A percentile compares a stretch with the other conserved stretches of the same genome.
Evolutionary conservation across 2,113 vertebrate genomes (phyloP).

Genomic region (Corythaeola cristata): DNA sequence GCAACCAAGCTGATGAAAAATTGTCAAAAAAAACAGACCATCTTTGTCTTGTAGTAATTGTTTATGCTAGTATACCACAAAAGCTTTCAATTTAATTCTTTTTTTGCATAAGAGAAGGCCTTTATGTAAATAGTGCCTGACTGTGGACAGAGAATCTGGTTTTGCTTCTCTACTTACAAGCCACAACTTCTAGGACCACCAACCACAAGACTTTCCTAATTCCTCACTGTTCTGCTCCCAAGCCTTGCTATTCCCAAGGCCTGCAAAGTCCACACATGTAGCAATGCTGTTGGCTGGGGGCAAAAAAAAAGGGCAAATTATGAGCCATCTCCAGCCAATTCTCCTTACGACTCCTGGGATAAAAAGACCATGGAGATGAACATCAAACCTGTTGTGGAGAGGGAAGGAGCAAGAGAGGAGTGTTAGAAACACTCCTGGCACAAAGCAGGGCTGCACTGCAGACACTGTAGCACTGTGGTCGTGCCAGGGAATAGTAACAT

Average conservation of each 20-base stretch:
- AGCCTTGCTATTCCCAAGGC: neutral
- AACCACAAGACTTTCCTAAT: neutral
- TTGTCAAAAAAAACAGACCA: neutral
- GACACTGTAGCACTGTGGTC: neutral
- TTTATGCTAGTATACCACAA: neutral
- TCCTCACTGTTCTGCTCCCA: neutral
- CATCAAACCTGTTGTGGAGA: neutral
- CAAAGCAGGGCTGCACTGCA: neutral
- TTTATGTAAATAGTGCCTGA: neutral
- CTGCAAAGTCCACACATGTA: neutral
- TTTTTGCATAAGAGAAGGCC: neutral
- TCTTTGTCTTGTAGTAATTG: neutral
- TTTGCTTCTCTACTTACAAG: neutral
- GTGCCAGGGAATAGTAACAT: neutral
- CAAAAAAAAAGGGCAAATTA: accelerated
- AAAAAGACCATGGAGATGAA: neutral
- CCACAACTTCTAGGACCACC: neutral
- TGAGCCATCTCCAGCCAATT: neutral
- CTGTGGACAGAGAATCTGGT: neutral
- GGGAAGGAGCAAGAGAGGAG: neutral
- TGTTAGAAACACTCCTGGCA: neutral
- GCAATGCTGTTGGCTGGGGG: neutral
- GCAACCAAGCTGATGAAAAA: neutral
- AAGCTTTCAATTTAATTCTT: neutral
- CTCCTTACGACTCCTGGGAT: neutral